Base-by-base conservation (phyloP, 2,113 vertebrate species). In the Sinosuthora webbiana region DNA sequence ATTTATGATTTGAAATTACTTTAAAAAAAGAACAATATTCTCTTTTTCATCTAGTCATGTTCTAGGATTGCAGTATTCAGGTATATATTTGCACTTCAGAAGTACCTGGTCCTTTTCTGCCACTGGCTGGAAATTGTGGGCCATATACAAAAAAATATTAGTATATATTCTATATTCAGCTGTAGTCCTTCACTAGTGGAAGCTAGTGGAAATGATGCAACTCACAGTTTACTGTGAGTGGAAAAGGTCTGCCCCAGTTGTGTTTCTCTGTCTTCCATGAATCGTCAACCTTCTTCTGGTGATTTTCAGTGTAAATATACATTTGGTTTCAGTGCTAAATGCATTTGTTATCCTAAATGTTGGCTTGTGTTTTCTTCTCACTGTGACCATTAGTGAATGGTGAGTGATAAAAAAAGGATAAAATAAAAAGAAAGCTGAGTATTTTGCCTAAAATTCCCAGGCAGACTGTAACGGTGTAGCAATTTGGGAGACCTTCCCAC, bases 1-100 rank as follows among this genome's bases (percentile, higher is more conserved):
- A 70, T 91, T 97, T 96, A 50, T 62, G 89, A 80, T 92, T 85
- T 90, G 73, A 87, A 97, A 4, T 88, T 85, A 22, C 41, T 41
- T 67, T 91, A 70, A 64, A 47, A 44, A 62, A 49, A 65, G n/a
- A 83, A 71, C 30, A 55, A 60, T 49, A 78, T 91, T 90, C 7
- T 89, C 62, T 93, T 39, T 92, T 90, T 70, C 49, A 83, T 62
- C 73, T 59, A 57, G 63, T 87, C 47, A 16, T 87, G 53, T 94
- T 74, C 83, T 94, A 70, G 67, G 42, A 83, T 71, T 93, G 69
- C 64, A 82, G 27, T 75, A 57, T 75, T 93, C 65, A 41, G 50
- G 35, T 39, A n/a, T 44, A 20, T 88, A 73, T 88, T 89, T 92
- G 27, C 13, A 3, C 13, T 67, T 44, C n/a, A 88, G 67, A 55